These are phyloP conservation scores for Hexactinellida sp. DNA, from an alignment of 37 sponge, comb jelly and placozoan genomes.

Conservation along the genomic window DNA sequence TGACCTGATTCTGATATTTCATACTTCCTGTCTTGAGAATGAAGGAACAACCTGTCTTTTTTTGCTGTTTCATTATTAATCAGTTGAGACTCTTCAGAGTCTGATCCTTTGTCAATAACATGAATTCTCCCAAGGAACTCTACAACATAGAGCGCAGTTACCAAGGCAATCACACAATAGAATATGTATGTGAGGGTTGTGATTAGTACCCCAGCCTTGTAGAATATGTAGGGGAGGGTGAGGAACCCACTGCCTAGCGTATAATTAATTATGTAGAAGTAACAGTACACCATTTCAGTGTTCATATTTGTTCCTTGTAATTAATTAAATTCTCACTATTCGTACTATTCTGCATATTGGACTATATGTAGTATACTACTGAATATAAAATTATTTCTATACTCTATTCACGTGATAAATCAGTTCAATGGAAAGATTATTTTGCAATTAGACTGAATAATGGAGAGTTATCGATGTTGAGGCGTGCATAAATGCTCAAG, in stretches of 20 bases:
- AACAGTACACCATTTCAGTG: neutral
- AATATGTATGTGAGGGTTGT: neutral
- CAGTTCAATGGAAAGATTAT: too few relatives aligned
- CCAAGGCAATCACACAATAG: neutral
- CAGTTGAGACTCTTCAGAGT: neutral
- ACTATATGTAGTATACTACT: too few relatives aligned
- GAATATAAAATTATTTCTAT: too few relatives aligned
- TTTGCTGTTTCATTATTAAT: neutral
- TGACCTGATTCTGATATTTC: neutral
- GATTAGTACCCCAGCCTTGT: neutral
- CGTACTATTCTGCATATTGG: too few relatives aligned
- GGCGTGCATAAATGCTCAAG: too few relatives aligned
- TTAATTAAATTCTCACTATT: too few relatives aligned
- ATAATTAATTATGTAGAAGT: neutral
- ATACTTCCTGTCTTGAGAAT: neutral
- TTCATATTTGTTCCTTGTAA: too few relatives aligned
- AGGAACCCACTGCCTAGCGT: slow-evolving; percentile 11
- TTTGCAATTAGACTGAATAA: too few relatives aligned
- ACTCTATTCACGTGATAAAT: too few relatives aligned
- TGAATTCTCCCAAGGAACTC: neutral
- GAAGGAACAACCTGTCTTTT: neutral
- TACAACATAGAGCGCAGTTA: neutral
- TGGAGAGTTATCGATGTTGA: too few relatives aligned
- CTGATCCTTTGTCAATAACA: neutral
- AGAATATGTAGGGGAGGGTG: neutral